These are phyloP conservation scores for Fratercula arctica DNA, from an alignment of 2,797 vertebrate species.

Conservation along the genomic window DNA sequence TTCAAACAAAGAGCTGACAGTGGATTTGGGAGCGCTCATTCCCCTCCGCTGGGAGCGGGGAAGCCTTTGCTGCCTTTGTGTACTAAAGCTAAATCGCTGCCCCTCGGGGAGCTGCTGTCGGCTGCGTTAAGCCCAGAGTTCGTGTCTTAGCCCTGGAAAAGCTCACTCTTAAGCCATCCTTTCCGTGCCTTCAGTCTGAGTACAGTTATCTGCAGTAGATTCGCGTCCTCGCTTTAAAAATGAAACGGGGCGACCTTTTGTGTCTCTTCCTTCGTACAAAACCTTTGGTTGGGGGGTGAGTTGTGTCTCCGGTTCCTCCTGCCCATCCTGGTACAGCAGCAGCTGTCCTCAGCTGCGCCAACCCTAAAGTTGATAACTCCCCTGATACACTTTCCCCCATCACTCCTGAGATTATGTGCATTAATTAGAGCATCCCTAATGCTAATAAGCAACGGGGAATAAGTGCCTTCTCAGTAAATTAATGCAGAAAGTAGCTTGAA, in stretches of 20 bases:
- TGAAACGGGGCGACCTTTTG: neutral
- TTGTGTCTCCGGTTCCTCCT: neutral
- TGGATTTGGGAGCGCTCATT: neutral
- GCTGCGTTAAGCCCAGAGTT: neutral
- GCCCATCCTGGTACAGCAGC: neutral
- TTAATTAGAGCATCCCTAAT: constrained; percentile 66
- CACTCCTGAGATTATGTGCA: neutral
- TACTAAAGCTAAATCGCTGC: neutral
- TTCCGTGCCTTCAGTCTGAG: neutral
- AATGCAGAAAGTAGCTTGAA: neutral
- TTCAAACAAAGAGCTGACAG: neutral
- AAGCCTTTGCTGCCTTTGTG: neutral
- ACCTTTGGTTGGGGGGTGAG: neutral
- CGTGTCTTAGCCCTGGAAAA: neutral
- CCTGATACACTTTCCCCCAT: neutral
- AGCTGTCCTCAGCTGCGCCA: constrained; percentile 9
- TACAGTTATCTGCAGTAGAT: neutral
- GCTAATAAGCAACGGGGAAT: constrained; percentile 19
- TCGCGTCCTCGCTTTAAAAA: neutral
- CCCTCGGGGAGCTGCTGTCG: neutral
- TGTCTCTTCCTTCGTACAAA: accelerated
- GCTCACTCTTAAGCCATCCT: neutral
- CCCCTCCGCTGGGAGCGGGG: neutral
- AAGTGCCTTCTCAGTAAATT: neutral
- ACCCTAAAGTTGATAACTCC: neutral